These are phyloP conservation scores for Xylocampa areola DNA, from an alignment of 2,888 invertebrate species.

Conservation along the genomic window DNA sequence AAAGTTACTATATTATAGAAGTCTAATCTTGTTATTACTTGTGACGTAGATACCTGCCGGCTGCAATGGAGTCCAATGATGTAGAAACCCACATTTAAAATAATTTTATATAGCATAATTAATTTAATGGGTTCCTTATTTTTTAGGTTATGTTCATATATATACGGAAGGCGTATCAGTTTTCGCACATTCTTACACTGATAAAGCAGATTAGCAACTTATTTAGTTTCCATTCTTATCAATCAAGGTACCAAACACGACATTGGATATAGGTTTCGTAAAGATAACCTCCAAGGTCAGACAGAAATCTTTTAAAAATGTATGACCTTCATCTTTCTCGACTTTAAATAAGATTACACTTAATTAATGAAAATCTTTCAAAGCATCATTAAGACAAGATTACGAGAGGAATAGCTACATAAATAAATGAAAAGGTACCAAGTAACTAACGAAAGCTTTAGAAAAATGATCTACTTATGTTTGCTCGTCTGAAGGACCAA, in stretches of 20 bases:
- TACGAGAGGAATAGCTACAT: slow-evolving; percentile 3
- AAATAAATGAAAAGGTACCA: slow-evolving; percentile 14
- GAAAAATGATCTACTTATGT: no score
- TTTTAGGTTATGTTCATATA: no score
- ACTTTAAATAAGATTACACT: slow-evolving; percentile 6
- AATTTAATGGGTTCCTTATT: no score
- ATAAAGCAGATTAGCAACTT: slow-evolving; percentile 28
- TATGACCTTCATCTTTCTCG: slow-evolving; percentile 3
- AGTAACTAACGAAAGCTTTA: slow-evolving; percentile 6
- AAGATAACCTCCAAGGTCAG: slow-evolving; percentile 20
- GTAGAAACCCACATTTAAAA: no score
- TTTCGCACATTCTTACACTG: slow-evolving; percentile 17
- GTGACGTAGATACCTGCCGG: no score
- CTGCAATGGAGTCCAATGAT: no score
- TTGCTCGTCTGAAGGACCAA: no score
- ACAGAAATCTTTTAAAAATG: slow-evolving; percentile 13
- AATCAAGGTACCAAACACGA: slow-evolving; percentile 41
- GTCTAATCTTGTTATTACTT: no score
- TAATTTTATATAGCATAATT: no score
- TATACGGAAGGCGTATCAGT: slow-evolving; percentile 2
- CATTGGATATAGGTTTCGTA: background rate
- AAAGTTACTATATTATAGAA: no score
- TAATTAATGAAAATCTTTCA: background rate
- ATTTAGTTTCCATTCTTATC: slow-evolving; percentile 37
- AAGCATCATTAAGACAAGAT: background rate